These are phyloP conservation scores for Catostylus mosaicus DNA, from an alignment of 30 jellyfish, hydroid and myxozoan genomes.

Conservation along the genomic window DNA sequence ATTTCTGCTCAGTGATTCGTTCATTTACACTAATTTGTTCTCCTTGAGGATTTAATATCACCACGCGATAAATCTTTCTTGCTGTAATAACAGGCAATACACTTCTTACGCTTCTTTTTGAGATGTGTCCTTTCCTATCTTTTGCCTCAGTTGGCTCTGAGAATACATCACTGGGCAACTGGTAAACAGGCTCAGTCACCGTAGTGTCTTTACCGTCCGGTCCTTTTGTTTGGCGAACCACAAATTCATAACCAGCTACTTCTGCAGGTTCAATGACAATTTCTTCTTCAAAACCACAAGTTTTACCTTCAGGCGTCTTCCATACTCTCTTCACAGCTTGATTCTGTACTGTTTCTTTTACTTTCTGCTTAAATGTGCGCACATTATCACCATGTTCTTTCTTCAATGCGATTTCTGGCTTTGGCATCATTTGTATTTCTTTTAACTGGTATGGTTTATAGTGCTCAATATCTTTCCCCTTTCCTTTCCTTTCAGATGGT, in stretches of 20 bases:
- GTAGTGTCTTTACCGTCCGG: slow-evolving; percentile 42
- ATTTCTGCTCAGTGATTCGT: slow-evolving; percentile 40
- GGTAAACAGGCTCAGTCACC: slow-evolving; percentile 29
- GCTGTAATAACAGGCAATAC: slow-evolving; percentile 85
- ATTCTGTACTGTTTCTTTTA: background rate
- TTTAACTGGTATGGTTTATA: slow-evolving; percentile 26
- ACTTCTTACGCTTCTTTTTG: slow-evolving; percentile 36
- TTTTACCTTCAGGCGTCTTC: slow-evolving; percentile 57
- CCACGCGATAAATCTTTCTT: slow-evolving; percentile 71
- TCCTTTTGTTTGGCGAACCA: slow-evolving; percentile 19
- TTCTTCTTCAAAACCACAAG: slow-evolving; percentile 72
- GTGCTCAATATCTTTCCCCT: slow-evolving; percentile 13
- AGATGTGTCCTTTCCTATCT: slow-evolving; percentile 69
- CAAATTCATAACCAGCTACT: slow-evolving; percentile 53
- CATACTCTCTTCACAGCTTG: slow-evolving; percentile 37
- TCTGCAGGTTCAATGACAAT: slow-evolving; percentile 80
- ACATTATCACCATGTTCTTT: slow-evolving; percentile 53
- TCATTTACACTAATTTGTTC: slow-evolving; percentile 37
- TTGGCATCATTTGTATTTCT: slow-evolving; percentile 4
- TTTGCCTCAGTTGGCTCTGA: slow-evolving; percentile 65
- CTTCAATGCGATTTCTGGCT: slow-evolving; percentile 23
- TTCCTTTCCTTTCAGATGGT: background rate
- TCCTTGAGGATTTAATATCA: slow-evolving; percentile 58
- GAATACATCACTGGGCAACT: slow-evolving; percentile 28
- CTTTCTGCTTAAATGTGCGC: slow-evolving; percentile 47